phyloP scores from a whole-genome alignment of 2,113 vertebrate genomes.

The Suricata suricatta region DNA sequence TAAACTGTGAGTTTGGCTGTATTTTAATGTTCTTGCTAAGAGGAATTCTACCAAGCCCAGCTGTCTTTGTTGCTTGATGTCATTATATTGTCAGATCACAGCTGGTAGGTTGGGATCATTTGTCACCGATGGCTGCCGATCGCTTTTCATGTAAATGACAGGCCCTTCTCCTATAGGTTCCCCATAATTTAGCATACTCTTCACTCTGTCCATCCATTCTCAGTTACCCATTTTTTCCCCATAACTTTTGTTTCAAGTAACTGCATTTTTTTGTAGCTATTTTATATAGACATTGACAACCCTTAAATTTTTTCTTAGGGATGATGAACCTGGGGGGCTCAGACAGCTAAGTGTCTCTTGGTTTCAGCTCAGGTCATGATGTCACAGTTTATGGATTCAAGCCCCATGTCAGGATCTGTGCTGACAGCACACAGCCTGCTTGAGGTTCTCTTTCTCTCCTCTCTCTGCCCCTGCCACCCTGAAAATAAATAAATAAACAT shows the following conservation, averaged over 20 bases:
- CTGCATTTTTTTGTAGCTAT: slow-evolving; percentile 26
- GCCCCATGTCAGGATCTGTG: too few relatives aligned
- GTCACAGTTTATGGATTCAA: too few relatives aligned
- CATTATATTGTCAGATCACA: slow-evolving; percentile 74
- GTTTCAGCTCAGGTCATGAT: too few relatives aligned
- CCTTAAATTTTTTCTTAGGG: background rate
- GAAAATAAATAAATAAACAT: too few relatives aligned
- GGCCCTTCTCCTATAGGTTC: background rate
- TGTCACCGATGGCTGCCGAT: slow-evolving; percentile 52
- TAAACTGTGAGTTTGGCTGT: background rate
- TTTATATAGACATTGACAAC: background rate
- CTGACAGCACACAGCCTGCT: too few relatives aligned
- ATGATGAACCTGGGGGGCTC: too few relatives aligned
- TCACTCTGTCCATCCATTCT: background rate
- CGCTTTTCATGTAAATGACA: slow-evolving; percentile 49
- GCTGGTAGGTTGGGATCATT: slow-evolving; percentile 76
- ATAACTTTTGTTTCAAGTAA: background rate
- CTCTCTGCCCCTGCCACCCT: too few relatives aligned
- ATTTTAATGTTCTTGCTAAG: slow-evolving; percentile 61
- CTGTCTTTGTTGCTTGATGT: slow-evolving; percentile 73
- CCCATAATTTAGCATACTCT: slow-evolving; percentile 19
- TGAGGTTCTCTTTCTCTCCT: too few relatives aligned
- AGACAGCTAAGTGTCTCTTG: too few relatives aligned
- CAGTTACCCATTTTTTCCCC: background rate
- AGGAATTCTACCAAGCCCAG: slow-evolving; percentile 69